Percentiles rank a stretch among this genome's conserved stretches.
phyloP scores from a whole-genome alignment of 2,113 vertebrate genomes.

The Chaetodon trifascialis region DNA sequence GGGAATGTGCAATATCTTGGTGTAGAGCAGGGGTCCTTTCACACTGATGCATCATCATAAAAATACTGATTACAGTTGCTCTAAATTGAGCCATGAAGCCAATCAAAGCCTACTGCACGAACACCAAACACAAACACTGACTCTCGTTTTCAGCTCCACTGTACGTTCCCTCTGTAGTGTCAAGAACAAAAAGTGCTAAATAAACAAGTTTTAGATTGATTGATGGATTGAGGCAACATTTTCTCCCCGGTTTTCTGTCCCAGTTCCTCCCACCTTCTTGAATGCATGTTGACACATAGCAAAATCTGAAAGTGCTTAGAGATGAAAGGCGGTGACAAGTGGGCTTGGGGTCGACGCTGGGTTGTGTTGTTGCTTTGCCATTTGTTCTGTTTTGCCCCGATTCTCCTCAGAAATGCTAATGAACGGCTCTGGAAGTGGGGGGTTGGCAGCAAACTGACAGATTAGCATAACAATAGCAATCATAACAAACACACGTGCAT shows the following conservation, averaged over 20 bases:
- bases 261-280: conserved; percentile 56
- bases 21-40: no score
- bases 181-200: conserved; percentile 31
- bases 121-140: not conserved
- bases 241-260: conserved; percentile 48
- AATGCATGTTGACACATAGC: conserved; percentile 32
- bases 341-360: conserved; percentile 43
- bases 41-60: not conserved
- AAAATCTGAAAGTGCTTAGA: conserved; percentile 46
- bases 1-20: no score
- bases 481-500: conserved; percentile 38
- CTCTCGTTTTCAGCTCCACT: not conserved
- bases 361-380: conserved; percentile 57
- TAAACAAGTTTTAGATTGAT: conserved; percentile 61
- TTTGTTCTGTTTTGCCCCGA: conserved; percentile 67
- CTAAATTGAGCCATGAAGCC: not conserved
- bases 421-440: conserved; percentile 47
- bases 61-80: not conserved
- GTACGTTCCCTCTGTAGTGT: not conserved
- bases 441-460: conserved; percentile 61
- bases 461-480: conserved; percentile 76
- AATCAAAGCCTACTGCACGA: conserved; percentile 5
- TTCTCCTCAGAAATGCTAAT: conserved; percentile 79
- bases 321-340: conserved; percentile 63
- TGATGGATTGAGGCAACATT: conserved; percentile 56